Base-by-base conservation (phyloP, 2,797 vertebrate genomes). In the Natrix natrix region DNA sequence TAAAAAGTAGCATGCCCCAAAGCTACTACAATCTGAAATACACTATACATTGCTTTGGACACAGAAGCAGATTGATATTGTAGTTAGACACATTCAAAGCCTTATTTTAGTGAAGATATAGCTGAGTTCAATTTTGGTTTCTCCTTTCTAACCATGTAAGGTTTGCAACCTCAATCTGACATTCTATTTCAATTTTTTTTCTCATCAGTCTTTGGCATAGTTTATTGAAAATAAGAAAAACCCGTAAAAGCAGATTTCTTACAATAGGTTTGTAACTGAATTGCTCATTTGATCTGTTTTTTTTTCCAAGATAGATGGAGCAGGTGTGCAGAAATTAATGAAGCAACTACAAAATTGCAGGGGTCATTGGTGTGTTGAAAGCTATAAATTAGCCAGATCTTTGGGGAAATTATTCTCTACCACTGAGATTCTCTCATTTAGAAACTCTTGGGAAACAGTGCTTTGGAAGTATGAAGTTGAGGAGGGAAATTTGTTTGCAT, bases 251-350 rank as follows among this genome's bases (percentile, higher is more conserved):
- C 0, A 60, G 87, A 2, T 95, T 93, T 59, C 52, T 92, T 57
- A 86, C 86, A 94, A 0, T 94, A 78, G 90, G 90, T 95, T 93
- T 86, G 87, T 94, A 88, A 95, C 28, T 90, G 87, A 94, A 95
- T 86, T 94, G 20, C 91, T 89, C 37, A 43, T 97, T 97, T 95
- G 96, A 93, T 95, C 95, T 95, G 66, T 95, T 95, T 96, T 94
- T 96, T 94, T 94, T 94, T 89, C 89, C 54, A 93, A 96, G 94
- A 95, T 95, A 97, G 95, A 96, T 97, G 95, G 91, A 96, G 90
- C 93, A 96, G 95, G 87, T 97, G 94, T 96, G 96, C 93, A 96
- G 86, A 90, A 97, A 97, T 97, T 97, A 97, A 97, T 97, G 95
- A 97, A 98, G 94, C 94, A 97, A 95, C 93, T 94, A 94, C 61